Percentiles rank a stretch among this genome's conserved stretches.
These are phyloP conservation scores for Cliona cf. orientalis DNA, from an alignment of 37 sponge, comb jelly and placozoan species.

Conservation along the genomic window DNA sequence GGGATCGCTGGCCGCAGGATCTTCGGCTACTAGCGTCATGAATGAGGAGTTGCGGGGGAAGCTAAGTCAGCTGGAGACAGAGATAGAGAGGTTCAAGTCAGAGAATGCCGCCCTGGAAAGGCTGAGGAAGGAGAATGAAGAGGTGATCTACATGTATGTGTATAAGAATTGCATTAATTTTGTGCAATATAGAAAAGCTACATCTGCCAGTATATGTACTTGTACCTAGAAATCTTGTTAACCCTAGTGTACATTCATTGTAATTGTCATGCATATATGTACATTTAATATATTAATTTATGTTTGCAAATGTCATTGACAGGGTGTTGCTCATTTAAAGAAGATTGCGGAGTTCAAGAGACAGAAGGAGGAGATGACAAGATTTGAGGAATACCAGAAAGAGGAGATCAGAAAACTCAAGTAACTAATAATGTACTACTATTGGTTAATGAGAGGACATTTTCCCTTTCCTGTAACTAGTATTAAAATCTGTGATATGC, in stretches of 20 bases:
- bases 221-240: too few species aligned
- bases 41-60: conserved; percentile 57
- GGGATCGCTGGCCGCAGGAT: not conserved
- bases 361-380: conserved; percentile 65
- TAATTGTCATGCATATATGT: not conserved
- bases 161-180: too few species aligned
- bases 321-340: conserved; percentile 58
- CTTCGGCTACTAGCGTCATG: conserved; percentile 4
- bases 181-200: too few species aligned
- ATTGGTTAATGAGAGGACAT: too few species aligned
- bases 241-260: too few species aligned
- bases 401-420: conserved; percentile 83
- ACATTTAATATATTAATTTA: not conserved
- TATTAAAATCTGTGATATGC: too few species aligned
- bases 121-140: conserved; percentile 72
- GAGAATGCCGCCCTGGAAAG: conserved; percentile 71
- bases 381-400: conserved; percentile 75
- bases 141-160: too few species aligned
- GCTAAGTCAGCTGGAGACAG: conserved; percentile 74
- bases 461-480: too few species aligned
- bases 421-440: too few species aligned
- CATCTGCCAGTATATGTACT: too few species aligned
- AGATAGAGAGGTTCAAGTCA: conserved; percentile 60
- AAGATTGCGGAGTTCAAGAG: conserved; percentile 72
- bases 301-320: not conserved